Base-by-base conservation (phyloP, 2,113 vertebrate species). In the Gymnogyps californianus region DNA sequence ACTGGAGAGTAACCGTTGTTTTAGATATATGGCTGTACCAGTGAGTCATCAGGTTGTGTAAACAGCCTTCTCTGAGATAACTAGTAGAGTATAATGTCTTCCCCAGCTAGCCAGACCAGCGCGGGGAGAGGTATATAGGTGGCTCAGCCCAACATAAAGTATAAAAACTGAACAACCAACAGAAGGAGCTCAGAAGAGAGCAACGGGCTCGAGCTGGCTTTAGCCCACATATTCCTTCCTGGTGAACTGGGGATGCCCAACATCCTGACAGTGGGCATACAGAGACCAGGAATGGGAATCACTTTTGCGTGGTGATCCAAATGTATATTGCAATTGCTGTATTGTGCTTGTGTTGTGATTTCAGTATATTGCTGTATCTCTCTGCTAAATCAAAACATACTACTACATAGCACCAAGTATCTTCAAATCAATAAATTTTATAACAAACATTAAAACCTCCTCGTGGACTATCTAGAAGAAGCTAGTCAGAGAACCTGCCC, bases 101-200 rank as follows among this genome's bases (percentile, higher is more conserved):
- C 46, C 31, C 3, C 18, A 76, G 57, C 28, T 75, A 66, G 52
- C 14, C 66, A 83, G 52, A 46, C 24, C 61, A 38, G n/a, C 3
- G 5, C 6, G 6, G 20, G 14, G 29, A 54, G 19, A 67, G 16
- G n/a, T 38, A 36, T 1, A 0, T 7, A 29, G 1, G 22, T 13
- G 9, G 34, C 29, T 91, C n/a, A 72, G 55, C 51, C 40, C 26
- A 80, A 86, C 20, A 46, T 7, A 8, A 83, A 52, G 26, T 9
- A 38, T 31, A 52, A 51, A 76, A 67, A 16, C 3, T 6, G 0
- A 74, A 42, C 58, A 51, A 20, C 6, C 32, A 67, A 32, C n/a
- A 83, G 22, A 38, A 70, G 22, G 34, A 92, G 22, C 11, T 64
- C n/a, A 75, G 18, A 54, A 58, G 19, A 54, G 7, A 79, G 11